Evolutionary conservation across 2,113 vertebrate genomes (phyloP).

Genomic region (Phasianus colchicus): DNA sequence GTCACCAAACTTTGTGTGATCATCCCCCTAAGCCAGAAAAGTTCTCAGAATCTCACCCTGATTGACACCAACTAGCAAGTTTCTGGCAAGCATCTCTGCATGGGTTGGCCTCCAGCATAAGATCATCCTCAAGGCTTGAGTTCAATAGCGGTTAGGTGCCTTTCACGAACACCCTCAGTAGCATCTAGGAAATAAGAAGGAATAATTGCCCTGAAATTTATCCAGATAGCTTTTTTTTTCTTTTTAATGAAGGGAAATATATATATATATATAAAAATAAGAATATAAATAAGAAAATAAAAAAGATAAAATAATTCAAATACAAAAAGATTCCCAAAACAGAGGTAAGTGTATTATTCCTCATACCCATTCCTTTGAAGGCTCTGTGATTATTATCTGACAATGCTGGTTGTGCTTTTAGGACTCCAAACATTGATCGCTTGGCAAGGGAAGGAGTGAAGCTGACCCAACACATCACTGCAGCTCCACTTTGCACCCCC

Average conservation of each 20-base stretch:
- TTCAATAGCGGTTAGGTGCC: background rate
- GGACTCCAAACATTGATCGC: constrained; percentile 89
- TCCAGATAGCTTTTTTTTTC: too few species aligned
- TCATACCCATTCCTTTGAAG: background rate
- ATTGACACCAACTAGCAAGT: background rate
- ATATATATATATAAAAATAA: too few species aligned
- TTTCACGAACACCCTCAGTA: background rate
- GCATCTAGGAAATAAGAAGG: background rate
- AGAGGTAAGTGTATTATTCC: background rate
- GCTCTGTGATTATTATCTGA: background rate
- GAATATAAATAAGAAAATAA: background rate
- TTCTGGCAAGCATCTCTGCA: background rate
- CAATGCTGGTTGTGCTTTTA: constrained; percentile 20
- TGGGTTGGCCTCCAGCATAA: background rate
- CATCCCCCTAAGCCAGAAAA: background rate
- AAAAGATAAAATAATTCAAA: background rate
- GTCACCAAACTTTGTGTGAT: accelerated
- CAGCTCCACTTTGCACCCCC: constrained; percentile 86
- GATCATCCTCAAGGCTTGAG: background rate
- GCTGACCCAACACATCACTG: constrained; percentile 88
- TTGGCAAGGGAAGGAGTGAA: constrained; percentile 85
- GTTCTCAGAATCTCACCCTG: background rate
- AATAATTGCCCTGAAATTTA: background rate
- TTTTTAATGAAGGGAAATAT: background rate
- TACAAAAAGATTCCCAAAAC: background rate